These are phyloP conservation scores for Lasioglossum morio DNA, from an alignment of 2,888 invertebrate genomes.

Conservation along the genomic window DNA sequence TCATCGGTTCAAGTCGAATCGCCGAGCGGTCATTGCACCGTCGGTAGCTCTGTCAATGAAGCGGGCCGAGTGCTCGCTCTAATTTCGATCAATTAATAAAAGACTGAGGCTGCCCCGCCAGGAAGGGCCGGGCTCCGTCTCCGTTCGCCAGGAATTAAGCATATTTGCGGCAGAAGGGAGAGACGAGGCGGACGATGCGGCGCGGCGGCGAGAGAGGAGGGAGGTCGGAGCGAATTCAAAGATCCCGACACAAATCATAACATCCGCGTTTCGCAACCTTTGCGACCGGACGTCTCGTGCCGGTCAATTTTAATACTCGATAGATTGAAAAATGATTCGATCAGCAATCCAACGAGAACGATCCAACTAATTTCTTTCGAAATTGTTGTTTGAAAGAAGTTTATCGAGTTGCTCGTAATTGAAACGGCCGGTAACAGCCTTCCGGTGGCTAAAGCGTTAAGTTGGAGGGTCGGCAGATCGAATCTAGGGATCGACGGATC, in stretches of 20 bases:
- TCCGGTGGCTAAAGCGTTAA: neutral
- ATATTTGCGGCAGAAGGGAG: constrained; percentile 34
- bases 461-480: neutral
- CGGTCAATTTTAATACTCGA: no score
- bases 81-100: constrained; percentile 84
- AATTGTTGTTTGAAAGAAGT: neutral
- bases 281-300: neutral
- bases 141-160: constrained; percentile 57
- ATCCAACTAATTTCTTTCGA: neutral
- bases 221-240: neutral
- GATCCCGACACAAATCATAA: neutral
- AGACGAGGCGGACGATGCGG: neutral
- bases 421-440: neutral
- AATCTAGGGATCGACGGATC: neutral
- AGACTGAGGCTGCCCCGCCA: constrained; percentile 64
- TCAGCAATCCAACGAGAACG: neutral
- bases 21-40: constrained; percentile 81
- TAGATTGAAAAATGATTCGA: no score
- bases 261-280: neutral
- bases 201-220: neutral
- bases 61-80: constrained; percentile 77
- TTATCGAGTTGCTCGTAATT: neutral
- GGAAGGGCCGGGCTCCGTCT: constrained; percentile 60
- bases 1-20: constrained; percentile 78
- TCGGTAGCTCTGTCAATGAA: constrained; percentile 78